These are phyloP conservation scores for Leptobrachium ailaonicum DNA, from an alignment of 2,113 vertebrate species.

Conservation along the genomic window DNA sequence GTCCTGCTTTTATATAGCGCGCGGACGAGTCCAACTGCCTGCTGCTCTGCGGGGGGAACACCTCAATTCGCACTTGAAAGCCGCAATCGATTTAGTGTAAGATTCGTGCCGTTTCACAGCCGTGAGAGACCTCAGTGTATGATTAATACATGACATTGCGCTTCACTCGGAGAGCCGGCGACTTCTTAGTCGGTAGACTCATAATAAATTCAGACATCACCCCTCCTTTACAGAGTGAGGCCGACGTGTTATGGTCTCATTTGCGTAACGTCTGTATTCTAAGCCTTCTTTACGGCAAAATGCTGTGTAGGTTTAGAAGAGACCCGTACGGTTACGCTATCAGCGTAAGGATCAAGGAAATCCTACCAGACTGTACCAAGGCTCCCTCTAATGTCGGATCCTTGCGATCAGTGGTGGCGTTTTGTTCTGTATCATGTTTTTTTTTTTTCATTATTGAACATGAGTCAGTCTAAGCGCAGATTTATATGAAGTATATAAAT, in stretches of 20 bases:
- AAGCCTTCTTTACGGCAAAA: not conserved
- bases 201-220: not conserved
- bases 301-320: not conserved
- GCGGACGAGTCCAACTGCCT: slow-evolving; percentile 48
- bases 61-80: not conserved
- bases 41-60: not conserved
- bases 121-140: too few relatives aligned
- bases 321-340: not conserved
- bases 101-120: too few relatives aligned
- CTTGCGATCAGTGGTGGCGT: too few relatives aligned
- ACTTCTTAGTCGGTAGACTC: too few relatives aligned
- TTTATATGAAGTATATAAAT: too few relatives aligned
- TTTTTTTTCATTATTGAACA: too few relatives aligned
- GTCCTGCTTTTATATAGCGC: accelerated
- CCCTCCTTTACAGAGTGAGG: not conserved
- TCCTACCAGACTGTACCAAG: not conserved
- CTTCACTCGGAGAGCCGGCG: too few relatives aligned
- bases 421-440: too few relatives aligned
- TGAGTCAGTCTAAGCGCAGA: too few relatives aligned
- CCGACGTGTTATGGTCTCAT: not conserved
- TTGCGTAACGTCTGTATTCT: not conserved
- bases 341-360: not conserved
- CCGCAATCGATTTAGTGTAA: not conserved
- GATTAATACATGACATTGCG: too few relatives aligned
- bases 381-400: not conserved